These are phyloP conservation scores for Pogonomyrmex barbatus DNA, from an alignment of 1,140 invertebrate species.

Conservation along the genomic window DNA sequence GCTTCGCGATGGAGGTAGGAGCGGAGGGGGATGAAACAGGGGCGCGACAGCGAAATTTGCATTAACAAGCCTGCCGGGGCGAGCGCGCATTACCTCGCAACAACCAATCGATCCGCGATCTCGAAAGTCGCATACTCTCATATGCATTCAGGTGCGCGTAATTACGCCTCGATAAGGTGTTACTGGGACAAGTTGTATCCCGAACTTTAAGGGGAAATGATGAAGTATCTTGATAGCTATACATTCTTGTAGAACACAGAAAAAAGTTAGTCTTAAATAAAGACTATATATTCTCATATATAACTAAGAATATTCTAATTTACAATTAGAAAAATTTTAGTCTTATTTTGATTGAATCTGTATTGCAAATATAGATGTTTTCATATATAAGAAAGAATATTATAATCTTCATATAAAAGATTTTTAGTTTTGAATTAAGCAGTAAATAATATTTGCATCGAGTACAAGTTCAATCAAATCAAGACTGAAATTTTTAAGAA, in stretches of 20 bases:
- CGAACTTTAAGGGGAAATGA: background rate
- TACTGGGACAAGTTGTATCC: background rate
- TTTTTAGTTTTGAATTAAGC: too few relatives aligned
- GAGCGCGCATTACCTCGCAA: conserved; percentile 28
- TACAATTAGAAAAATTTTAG: too few relatives aligned
- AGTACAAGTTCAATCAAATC: too few relatives aligned
- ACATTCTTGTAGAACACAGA: background rate
- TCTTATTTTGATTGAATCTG: too few relatives aligned
- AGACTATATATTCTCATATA: too few relatives aligned
- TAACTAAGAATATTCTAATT: too few relatives aligned
- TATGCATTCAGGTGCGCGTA: conserved; percentile 18
- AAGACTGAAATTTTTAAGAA: too few relatives aligned
- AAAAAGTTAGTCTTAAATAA: background rate
- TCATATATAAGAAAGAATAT: too few relatives aligned
- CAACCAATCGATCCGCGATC: conserved; percentile 23
- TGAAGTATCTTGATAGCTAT: background rate
- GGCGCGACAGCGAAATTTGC: conserved; percentile 55
- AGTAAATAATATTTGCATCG: too few relatives aligned
- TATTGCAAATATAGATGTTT: too few relatives aligned
- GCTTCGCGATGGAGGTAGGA: conserved; percentile 30
- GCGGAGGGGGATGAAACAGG: background rate
- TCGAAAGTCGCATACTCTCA: background rate
- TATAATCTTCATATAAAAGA: too few relatives aligned
- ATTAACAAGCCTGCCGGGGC: conserved; percentile 45
- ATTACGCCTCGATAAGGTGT: conserved; percentile 26